Evolutionary conservation across 2,113 vertebrate species (phyloP), one percentile per base, ranked within the genome.

Genomic region (Centrocercus urophasianus): DNA sequence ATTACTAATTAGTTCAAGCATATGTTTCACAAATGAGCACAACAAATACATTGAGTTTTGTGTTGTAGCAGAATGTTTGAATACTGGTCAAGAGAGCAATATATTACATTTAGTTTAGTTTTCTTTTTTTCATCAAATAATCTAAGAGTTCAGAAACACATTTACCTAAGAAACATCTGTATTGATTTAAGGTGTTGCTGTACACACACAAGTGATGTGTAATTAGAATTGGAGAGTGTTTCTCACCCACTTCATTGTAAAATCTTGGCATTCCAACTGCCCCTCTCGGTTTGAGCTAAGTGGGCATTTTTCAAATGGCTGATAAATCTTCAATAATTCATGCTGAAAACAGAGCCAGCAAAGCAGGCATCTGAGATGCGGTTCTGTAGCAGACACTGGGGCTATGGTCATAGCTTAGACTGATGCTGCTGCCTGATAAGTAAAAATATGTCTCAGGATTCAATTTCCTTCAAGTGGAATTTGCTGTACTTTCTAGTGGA

Each of bases 381-480:
- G 2, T 61, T 25, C 17, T 7, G 28, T 1, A 8, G 24, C 57
- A 60, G 42, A 14, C 0, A 1, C 4, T 12, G 25, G 34, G 36
- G 4, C 11, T 78, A 1, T 30, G 16, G 6, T 20, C 48, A 27
- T 59, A 43, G n/a, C 12, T 90, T 61, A 56, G 67, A 64, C 25
- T 16, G 7, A 6, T 77, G 61, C 19, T 64, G 18, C 52, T 86
- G 21, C 70, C 32, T 27, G 1, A 30, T 27, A 69, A 76, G 20
- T 38, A 17, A 64, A 81, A 84, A 45, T 86, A 32, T 22, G 10
- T 56, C 42, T 60, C 74, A 90, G 24, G 12, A 24, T 84, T 88
- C 73, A 6, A 14, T 82, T 86, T 85, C 19, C 8, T 66, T 83
- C 1, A 2, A 71, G 52, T 75, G 79, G 57, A 64, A 93, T 95